phyloP scores from a whole-genome alignment of 2,113 vertebrate genomes.

The Okapia johnstoni region DNA sequence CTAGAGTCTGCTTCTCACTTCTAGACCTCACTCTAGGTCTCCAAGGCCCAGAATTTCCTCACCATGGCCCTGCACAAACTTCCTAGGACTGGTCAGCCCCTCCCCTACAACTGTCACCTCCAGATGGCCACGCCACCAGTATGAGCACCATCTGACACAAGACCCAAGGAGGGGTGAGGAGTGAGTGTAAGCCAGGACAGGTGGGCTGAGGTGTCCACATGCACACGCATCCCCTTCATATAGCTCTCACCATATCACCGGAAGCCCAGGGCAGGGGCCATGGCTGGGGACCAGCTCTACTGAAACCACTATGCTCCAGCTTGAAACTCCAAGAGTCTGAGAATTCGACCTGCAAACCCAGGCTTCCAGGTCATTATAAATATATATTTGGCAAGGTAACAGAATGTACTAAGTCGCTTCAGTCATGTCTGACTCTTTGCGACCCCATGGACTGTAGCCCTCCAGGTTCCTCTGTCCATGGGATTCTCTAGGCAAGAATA shows the following conservation, averaged over 20 bases:
- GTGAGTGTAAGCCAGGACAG: background rate
- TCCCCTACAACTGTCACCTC: background rate
- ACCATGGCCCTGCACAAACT: background rate
- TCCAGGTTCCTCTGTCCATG: background rate
- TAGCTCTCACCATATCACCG: accelerated
- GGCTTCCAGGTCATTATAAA: background rate
- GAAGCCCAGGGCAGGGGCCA: background rate
- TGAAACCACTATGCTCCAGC: background rate
- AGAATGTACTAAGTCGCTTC: background rate
- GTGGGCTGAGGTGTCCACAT: background rate
- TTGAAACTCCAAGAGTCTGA: background rate
- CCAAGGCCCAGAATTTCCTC: background rate
- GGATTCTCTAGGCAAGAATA: background rate
- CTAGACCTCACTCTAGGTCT: background rate
- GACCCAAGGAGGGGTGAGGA: background rate
- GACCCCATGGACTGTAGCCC: background rate
- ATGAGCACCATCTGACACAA: background rate
- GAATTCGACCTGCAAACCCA: background rate
- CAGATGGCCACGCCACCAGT: background rate
- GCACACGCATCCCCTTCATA: background rate
- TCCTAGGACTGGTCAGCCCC: background rate
- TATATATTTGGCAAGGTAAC: background rate
- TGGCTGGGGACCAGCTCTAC: background rate
- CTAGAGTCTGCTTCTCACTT: background rate
- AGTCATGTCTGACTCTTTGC: background rate